Conservation (phyloP, 2,113 vertebrate genomes). For the Gopherus flavomarginatus region DNA sequence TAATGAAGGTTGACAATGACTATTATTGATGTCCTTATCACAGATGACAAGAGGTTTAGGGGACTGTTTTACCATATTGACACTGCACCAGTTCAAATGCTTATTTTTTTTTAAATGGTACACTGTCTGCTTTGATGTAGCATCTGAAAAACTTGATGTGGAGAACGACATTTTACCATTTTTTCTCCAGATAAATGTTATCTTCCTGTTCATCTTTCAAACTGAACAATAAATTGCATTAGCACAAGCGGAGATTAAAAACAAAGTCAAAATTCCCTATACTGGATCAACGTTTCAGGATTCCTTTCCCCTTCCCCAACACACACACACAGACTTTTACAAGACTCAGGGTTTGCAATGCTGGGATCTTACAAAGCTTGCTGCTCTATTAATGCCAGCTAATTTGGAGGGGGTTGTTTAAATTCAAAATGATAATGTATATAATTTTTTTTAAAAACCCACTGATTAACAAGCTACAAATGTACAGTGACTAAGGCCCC, state of each 20-base stretch:
- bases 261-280: not conserved
- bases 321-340: not conserved
- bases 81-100: slow-evolving; percentile 54
- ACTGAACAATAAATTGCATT: slow-evolving; percentile 31
- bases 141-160: slow-evolving; percentile 24
- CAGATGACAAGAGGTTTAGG: slow-evolving; percentile 69
- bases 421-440: not conserved
- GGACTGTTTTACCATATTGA: slow-evolving; percentile 64
- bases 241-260: not conserved
- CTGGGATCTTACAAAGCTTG: not conserved
- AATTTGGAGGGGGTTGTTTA: not conserved
- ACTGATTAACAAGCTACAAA: not conserved
- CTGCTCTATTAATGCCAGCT: not conserved
- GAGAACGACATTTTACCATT: slow-evolving; percentile 55
- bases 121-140: not conserved
- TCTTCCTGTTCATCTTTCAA: slow-evolving; percentile 9
- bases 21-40: slow-evolving; percentile 79
- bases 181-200: slow-evolving; percentile 39
- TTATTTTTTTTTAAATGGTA: not conserved
- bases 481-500: not conserved
- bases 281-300: not conserved
- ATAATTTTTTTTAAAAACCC: not conserved
- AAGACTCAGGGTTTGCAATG: not conserved
- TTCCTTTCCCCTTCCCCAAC: not conserved
- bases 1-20: slow-evolving; percentile 79